Conservation (phyloP, 2,888 invertebrate species). For the Aquatica leii region DNA sequence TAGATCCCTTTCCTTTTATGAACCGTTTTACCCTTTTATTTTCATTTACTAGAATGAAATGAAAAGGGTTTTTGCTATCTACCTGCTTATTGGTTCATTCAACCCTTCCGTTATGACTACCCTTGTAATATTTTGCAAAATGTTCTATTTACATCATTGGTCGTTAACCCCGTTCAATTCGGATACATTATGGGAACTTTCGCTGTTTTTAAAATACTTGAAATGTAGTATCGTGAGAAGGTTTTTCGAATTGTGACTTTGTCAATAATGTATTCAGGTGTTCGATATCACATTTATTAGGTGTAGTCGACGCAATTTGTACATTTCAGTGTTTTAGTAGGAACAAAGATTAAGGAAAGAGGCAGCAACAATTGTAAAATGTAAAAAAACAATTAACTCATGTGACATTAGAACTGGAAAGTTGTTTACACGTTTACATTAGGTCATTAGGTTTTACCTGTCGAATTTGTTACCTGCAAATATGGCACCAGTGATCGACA, state of each 20-base stretch:
- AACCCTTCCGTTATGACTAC: constrained; percentile 39
- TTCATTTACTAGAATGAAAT: constrained; percentile 42
- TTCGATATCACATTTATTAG: no score
- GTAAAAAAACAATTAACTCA: not conserved
- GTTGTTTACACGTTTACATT: constrained; percentile 26
- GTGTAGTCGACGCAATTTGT: no score
- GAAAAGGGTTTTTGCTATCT: constrained; percentile 45
- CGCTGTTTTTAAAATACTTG: constrained; percentile 24
- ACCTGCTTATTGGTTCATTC: constrained; percentile 46
- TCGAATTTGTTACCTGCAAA: constrained; percentile 28
- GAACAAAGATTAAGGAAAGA: not conserved
- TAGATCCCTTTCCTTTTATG: constrained; percentile 32
- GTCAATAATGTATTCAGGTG: constrained; percentile 2
- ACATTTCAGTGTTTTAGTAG: no score
- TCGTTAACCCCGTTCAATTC: constrained; percentile 47
- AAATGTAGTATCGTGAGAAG: constrained; percentile 27
- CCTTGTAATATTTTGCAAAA: constrained; percentile 36
- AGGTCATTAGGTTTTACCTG: constrained; percentile 34
- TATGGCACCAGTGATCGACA: constrained; percentile 28
- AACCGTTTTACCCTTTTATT: constrained; percentile 45
- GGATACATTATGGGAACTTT: constrained; percentile 25
- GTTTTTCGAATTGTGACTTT: constrained; percentile 11
- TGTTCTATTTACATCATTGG: constrained; percentile 40
- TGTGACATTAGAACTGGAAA: no score
- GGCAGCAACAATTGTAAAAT: not conserved